Evolutionary conservation across 2,888 invertebrate species (phyloP), one percentile per base, ranked within the genome.

Genomic region (Nemotelus pantherinus): DNA sequence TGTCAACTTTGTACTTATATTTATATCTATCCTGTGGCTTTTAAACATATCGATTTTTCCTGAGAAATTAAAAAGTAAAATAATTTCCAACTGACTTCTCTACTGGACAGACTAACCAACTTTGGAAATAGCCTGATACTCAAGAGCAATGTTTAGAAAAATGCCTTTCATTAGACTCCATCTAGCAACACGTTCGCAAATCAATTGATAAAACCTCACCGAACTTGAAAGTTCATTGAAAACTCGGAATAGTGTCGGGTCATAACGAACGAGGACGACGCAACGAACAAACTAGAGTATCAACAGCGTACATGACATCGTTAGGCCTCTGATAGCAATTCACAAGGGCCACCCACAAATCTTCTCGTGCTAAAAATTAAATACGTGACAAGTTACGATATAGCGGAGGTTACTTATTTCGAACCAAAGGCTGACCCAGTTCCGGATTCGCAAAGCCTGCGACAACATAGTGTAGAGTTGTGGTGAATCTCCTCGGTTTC

Each of bases 331-430:
- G 7, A 58, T 39, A 60, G 25, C 60, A 0, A 25, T 10, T 41
- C 6, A 48, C 39, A 68, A 68, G 50, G 67, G 67, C 50, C 67
- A 50, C 25, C 25, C 67, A 50, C 67, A 68, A 68, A 68, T 68
- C 67, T 47, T 25, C 63, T 63, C 63, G 9, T 6, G 67, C 67
- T 68, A 68, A 68, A 68, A 68, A 68, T 65, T 68, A 68, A 68
- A 68, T 68, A 68, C 67, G 67, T 68, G 67, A 68, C 67, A 68
- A 68, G 50, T 68, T 68, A 65, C 67, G 48, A 6, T 68, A 45
- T n/a, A 50, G 50, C 60, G 25, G n/a, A 60, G 43, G 41, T 5
- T 5, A 25, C 5, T 41, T 25, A 25, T 25, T 25, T 25, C 25
- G 25, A 25, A 25, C 25, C 25, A 25, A 25, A 4, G 7, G 4